Conservation (phyloP, 2,888 invertebrate species). For the Ypsolopha scabrella region DNA sequence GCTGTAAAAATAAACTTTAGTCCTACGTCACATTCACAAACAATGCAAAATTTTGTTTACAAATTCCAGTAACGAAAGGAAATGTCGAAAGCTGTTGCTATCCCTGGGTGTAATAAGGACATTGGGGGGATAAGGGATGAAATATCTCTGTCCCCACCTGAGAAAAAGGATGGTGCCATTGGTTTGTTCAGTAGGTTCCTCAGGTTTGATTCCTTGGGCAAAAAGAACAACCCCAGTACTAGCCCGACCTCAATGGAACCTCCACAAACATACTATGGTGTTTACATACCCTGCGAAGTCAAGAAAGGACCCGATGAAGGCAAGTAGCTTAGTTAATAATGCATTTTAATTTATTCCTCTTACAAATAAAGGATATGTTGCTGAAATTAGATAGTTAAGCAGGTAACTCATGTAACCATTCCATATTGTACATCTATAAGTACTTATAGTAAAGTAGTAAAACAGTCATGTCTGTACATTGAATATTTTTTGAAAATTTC, state of each 20-base stretch:
- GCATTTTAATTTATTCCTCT: not conserved
- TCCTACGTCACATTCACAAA: conserved; percentile 61
- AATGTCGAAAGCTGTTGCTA: conserved; percentile 58
- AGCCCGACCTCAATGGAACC: conserved; percentile 41
- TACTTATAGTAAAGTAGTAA: too few species aligned
- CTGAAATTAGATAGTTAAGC: too few species aligned
- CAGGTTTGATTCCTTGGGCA: conserved; percentile 43
- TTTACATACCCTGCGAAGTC: conserved; percentile 66
- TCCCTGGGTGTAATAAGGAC: conserved; percentile 52
- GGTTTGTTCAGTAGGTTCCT: conserved; percentile 48
- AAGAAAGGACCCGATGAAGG: conserved; percentile 66
- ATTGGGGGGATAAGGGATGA: conserved; percentile 49
- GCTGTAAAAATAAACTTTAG: conserved; percentile 47
- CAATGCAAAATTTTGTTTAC: conserved; percentile 46
- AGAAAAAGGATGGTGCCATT: conserved; percentile 51
- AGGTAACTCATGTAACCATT: too few species aligned
- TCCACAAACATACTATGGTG: conserved; percentile 51
- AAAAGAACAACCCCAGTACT: conserved; percentile 29
- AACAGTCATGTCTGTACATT: too few species aligned
- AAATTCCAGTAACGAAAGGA: conserved; percentile 38
- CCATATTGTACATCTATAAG: too few species aligned
- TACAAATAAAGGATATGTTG: too few species aligned
- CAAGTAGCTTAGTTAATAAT: conserved; percentile 14
- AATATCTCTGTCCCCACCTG: conserved; percentile 43
- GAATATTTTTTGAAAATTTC: too few species aligned